Percentiles rank a stretch among this genome's conserved stretches.
phyloP scores from a whole-genome alignment of 2,797 vertebrate genomes.

The Stomatorhinus walkeri region DNA sequence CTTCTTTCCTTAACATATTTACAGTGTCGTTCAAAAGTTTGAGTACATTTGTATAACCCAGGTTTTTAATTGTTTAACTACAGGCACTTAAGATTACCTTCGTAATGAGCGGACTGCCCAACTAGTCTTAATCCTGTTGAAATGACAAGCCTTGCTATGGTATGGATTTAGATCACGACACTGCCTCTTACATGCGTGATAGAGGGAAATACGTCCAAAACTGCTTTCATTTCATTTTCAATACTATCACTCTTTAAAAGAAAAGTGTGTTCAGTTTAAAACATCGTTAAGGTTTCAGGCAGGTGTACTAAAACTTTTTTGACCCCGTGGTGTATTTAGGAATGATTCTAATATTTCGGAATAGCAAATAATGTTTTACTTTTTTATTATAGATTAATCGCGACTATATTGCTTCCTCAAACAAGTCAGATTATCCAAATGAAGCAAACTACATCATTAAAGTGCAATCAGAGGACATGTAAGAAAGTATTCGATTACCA shows the following conservation, averaged over 20 bases:
- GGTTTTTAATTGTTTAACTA: background rate
- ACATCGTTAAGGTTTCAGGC: background rate
- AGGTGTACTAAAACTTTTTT: background rate
- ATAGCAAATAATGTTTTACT: background rate
- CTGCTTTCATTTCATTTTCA: background rate
- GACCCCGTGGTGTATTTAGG: background rate
- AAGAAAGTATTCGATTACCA: background rate
- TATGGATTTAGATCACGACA: background rate
- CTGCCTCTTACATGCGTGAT: background rate
- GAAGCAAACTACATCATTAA: background rate
- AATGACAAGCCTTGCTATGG: background rate
- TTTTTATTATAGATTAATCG: background rate
- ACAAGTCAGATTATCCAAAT: background rate
- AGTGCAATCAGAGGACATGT: background rate
- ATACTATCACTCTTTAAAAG: background rate
- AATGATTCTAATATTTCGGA: background rate
- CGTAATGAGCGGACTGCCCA: background rate
- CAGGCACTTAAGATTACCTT: background rate
- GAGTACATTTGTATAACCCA: background rate
- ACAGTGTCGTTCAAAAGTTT: background rate
- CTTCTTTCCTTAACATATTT: background rate
- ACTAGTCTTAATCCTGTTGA: background rate
- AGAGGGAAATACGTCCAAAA: background rate
- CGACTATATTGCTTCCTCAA: background rate
- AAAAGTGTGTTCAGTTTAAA: background rate